Conservation (phyloP, 2,113 vertebrate genomes). For the Myiozetetes cayanensis region DNA sequence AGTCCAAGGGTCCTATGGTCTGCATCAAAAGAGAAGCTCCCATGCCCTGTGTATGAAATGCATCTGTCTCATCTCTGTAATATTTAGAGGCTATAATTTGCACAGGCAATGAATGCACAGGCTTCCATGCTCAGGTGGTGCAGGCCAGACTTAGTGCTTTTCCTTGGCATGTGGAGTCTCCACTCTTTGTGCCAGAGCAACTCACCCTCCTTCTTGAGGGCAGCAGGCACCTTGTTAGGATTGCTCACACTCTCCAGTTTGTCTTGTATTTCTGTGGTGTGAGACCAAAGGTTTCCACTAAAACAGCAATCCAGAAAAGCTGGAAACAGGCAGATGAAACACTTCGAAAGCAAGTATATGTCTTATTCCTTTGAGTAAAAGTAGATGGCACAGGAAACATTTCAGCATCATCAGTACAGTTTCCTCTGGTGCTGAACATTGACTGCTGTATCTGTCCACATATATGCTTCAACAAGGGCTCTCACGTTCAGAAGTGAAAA, state of each 20-base stretch:
- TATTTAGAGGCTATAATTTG: neutral
- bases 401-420: neutral
- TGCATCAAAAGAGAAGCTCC: neutral
- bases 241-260: neutral
- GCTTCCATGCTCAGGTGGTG: neutral
- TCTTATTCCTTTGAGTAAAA: neutral
- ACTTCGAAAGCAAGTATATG: neutral
- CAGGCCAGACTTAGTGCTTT: neutral
- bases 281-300: neutral
- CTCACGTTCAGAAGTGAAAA: neutral
- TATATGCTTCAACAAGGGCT: neutral
- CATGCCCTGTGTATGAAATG: neutral
- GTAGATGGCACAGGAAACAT: neutral
- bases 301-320: neutral
- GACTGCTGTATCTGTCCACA: neutral
- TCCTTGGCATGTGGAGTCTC: neutral
- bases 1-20: neutral
- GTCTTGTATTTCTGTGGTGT: neutral
- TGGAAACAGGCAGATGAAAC: neutral
- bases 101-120: neutral
- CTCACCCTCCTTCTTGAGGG: neutral
- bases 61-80: neutral
- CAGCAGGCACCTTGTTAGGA: neutral
- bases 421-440: neutral
- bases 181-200: neutral